phyloP scores from a whole-genome alignment of 2,113 vertebrate genomes.

The Corvus hawaiiensis region DNA sequence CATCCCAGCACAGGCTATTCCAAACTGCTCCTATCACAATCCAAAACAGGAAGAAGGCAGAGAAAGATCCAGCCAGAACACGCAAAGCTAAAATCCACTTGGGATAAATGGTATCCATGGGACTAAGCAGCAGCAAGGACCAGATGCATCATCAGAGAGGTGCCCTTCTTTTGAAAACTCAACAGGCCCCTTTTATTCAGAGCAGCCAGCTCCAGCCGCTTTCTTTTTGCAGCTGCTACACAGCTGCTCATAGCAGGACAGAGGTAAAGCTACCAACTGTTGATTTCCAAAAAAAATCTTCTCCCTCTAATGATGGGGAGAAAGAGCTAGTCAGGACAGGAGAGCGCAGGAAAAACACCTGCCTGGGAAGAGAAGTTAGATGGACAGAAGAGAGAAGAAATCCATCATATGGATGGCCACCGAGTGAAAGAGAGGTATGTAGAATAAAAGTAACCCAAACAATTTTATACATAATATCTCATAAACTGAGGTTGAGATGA shows the following conservation, averaged over 20 bases:
- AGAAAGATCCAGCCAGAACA: background rate
- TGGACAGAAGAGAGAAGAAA: background rate
- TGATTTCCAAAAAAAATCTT: background rate
- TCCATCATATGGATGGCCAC: fast-evolving
- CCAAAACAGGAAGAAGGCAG: background rate
- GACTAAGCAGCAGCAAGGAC: background rate
- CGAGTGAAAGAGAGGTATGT: fast-evolving
- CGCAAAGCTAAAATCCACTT: background rate
- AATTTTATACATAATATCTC: background rate
- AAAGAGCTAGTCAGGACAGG: background rate
- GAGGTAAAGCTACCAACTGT: background rate
- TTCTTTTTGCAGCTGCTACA: background rate
- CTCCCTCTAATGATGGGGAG: background rate
- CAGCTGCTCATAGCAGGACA: background rate
- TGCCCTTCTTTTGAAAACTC: background rate
- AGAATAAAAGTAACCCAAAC: background rate
- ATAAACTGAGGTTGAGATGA: background rate
- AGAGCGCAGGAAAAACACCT: background rate
- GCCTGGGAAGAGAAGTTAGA: background rate
- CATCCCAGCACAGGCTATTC: background rate
- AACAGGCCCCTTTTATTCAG: background rate
- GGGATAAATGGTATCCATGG: background rate
- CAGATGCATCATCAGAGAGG: background rate
- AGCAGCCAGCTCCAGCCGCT: background rate
- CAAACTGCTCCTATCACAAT: background rate